Evolutionary conservation across 2,113 vertebrate genomes (phyloP).

Genomic region (Elachura formosa): DNA sequence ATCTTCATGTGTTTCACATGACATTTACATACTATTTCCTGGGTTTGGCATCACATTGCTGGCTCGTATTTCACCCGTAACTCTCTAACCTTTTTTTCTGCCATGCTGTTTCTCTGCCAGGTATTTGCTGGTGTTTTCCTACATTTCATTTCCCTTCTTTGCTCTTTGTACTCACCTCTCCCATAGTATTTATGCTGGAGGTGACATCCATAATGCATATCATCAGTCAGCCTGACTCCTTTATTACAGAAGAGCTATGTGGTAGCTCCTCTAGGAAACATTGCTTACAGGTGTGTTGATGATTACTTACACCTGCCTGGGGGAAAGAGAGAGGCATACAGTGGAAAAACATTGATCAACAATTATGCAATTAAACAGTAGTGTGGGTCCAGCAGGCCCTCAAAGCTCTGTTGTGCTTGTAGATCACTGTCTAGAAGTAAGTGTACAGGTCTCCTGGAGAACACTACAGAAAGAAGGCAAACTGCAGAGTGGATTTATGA

Average conservation of each 20-base stretch:
- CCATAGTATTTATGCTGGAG: not conserved
- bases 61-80: not conserved
- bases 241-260: not conserved
- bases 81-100: not conserved
- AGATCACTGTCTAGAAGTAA: not conserved
- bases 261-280: not conserved
- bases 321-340: not conserved
- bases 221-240: not conserved
- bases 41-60: not conserved
- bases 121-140: not conserved
- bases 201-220: not conserved
- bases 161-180: not conserved
- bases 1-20: not conserved
- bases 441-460: not conserved
- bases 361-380: not conserved
- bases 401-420: not conserved
- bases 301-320: not conserved
- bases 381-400: not conserved
- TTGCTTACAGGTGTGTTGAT: not conserved
- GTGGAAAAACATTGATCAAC: not conserved
- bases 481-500: not conserved
- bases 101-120: not conserved
- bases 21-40: not conserved
- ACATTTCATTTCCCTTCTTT: not conserved
- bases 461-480: not conserved